These are phyloP conservation scores for Plotosus lineatus DNA, from an alignment of 2,113 vertebrate species.

Conservation along the genomic window DNA sequence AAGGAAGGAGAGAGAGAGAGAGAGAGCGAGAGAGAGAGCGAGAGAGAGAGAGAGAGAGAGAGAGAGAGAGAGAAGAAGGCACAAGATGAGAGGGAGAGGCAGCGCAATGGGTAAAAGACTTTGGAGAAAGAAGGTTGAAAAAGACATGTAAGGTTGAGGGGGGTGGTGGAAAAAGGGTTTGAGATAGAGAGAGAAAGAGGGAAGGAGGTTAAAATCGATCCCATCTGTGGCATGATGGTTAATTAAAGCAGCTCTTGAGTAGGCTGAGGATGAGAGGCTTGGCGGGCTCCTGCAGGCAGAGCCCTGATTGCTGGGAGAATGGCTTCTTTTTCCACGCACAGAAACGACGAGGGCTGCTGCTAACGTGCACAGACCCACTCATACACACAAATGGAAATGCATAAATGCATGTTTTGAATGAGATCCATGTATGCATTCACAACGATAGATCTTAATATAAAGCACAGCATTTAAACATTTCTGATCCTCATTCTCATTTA, in stretches of 20 bases:
- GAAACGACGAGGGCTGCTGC: conserved; percentile 93
- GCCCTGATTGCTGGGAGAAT: conserved; percentile 98
- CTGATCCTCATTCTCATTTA: neutral
- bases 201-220: conserved; percentile 87
- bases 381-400: conserved; percentile 45
- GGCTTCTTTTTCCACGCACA: conserved; percentile 93
- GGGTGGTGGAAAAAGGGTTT: conserved; percentile 68
- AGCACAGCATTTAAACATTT: conserved; percentile 11
- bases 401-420: conserved; percentile 55
- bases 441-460: conserved; percentile 36
- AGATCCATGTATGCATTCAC: conserved; percentile 29
- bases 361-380: conserved; percentile 71
- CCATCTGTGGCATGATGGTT: conserved; percentile 99
- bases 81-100: conserved; percentile 51
- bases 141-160: conserved; percentile 61
- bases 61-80: conserved; percentile 35
- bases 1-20: conserved; percentile 45
- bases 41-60: conserved; percentile 53
- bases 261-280: conserved; percentile 96
- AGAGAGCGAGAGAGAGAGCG: conserved; percentile 65
- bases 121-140: conserved; percentile 68
- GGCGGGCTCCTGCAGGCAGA: conserved; percentile 94
- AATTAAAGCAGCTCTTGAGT: conserved; percentile 99
- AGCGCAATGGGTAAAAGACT: conserved; percentile 71
- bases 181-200: conserved; percentile 45